Conservation (phyloP, 2,888 invertebrate species). For the Thyatira batis region DNA sequence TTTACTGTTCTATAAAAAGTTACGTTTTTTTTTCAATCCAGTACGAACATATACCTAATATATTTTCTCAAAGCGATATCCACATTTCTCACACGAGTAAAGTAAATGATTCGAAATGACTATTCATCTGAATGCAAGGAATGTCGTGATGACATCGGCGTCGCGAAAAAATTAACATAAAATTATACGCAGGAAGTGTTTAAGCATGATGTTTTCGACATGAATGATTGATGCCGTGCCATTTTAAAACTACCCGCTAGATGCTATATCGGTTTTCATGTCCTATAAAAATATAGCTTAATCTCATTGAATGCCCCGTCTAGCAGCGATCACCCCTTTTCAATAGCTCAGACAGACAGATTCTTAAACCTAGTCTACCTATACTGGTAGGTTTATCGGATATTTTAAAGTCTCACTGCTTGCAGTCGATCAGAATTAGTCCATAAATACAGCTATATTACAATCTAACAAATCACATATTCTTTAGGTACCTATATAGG, state of each 20-base stretch:
- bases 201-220: background rate
- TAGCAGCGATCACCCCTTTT: background rate
- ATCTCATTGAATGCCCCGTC: background rate
- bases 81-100: background rate
- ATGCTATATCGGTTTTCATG: background rate
- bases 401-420: too few relatives aligned
- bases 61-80: background rate
- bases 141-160: background rate
- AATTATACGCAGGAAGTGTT: background rate
- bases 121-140: background rate
- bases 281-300: background rate
- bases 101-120: background rate
- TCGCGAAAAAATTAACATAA: slow-evolving; percentile 1
- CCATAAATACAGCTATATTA: too few relatives aligned
- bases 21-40: too few relatives aligned
- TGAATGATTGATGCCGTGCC: background rate
- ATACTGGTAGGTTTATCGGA: too few relatives aligned
- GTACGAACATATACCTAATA: too few relatives aligned
- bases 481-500: too few relatives aligned
- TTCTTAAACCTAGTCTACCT: too few relatives aligned
- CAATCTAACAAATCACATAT: too few relatives aligned
- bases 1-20: too few relatives aligned
- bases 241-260: too few relatives aligned
- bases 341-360: background rate
- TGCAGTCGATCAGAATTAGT: too few relatives aligned